Evolutionary conservation across 2,888 invertebrate species (phyloP), one percentile per base, ranked within the genome.

Genomic region (Lasioglossum marginatum): DNA sequence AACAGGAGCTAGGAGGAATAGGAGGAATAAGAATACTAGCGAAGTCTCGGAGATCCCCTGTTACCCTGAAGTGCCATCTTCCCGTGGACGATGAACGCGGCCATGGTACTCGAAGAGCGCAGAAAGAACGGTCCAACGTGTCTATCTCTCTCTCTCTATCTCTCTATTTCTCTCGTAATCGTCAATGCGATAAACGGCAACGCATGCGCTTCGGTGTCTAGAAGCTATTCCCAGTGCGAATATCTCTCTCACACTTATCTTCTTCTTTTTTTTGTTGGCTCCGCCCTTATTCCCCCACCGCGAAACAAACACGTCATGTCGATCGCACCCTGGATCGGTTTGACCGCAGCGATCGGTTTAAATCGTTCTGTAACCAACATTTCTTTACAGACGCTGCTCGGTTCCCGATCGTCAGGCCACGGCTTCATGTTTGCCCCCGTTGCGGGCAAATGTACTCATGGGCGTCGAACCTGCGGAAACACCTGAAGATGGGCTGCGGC

Each of bases 391-490:
- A 95, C 91, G 88, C 94, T 4, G 94, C 94, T 66, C 91, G 94
- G 85, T 95, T 95, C 90, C 95, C 95, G 85, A 95, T 95, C 88
- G 94, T 95, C 79, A 94, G 94, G 89, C 95, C 95, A 48, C 92
- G 94, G 40, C 92, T 95, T 16, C 95, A 95, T 90, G 93, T 94
- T 14, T 95, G 95, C 78, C 94, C 95, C 31, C 93, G 94, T 63
- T 95, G 95, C 90, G 95, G 95, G 5, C 95, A 95, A 82, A 95
- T 94, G 93, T 95, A 95, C 88, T 94, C 95, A 76, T 95, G 95
- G 95, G 95, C 95, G 34, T 95, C 95, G 85, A 95, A 95, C 74
- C 91, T 95, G 40, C 93, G 95, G 86, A 95, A 95, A 77, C 95
- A 95, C 84, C 93, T 95, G 73, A 94, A 95, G 90, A 94, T 94